phyloP scores from a whole-genome alignment of 1,140 invertebrate species.

The Drosophila watanabei region DNA sequence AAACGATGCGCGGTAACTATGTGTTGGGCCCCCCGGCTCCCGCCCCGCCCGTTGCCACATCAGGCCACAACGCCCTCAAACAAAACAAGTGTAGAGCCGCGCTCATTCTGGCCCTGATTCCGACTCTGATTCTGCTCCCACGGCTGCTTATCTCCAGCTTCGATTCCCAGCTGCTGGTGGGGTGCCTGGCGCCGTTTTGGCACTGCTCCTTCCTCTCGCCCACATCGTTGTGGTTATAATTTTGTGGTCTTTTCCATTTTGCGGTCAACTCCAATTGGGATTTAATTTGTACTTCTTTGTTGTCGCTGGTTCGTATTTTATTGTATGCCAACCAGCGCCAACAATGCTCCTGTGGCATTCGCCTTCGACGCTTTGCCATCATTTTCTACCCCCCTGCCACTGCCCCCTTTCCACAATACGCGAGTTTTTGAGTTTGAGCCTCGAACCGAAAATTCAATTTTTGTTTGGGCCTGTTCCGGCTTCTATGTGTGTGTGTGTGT shows the following conservation, averaged over 20 bases:
- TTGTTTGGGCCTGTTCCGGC: constrained; percentile 56
- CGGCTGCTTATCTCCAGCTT: constrained; percentile 71
- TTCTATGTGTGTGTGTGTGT: constrained; percentile 32
- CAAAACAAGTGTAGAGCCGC: constrained; percentile 70
- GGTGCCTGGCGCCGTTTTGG: constrained; percentile 28
- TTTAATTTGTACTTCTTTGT: constrained; percentile 84
- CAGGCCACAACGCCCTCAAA: constrained; percentile 77
- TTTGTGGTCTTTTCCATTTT: constrained; percentile 84
- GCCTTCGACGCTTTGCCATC: constrained; percentile 72
- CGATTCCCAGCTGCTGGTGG: constrained; percentile 44
- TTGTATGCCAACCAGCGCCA: constrained; percentile 68
- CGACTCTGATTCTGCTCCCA: constrained; percentile 17
- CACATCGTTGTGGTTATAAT: constrained; percentile 82
- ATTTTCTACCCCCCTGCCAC: constrained; percentile 28
- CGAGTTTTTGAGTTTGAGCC: constrained; percentile 80
- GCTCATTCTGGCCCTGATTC: constrained; percentile 17
- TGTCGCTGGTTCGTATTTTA: constrained; percentile 81
- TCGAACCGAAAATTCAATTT: constrained; percentile 80
- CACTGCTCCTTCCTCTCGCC: constrained; percentile 53
- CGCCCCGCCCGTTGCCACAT: constrained; percentile 25
- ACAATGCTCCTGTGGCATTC: constrained; percentile 66
- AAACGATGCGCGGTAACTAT: constrained; percentile 67
- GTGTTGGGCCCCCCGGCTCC: constrained; percentile 18
- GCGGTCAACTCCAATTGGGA: constrained; percentile 83
- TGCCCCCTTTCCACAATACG: constrained; percentile 24